Evolutionary conservation across 2,113 vertebrate species (phyloP).

Genomic region (Serinus canaria): DNA sequence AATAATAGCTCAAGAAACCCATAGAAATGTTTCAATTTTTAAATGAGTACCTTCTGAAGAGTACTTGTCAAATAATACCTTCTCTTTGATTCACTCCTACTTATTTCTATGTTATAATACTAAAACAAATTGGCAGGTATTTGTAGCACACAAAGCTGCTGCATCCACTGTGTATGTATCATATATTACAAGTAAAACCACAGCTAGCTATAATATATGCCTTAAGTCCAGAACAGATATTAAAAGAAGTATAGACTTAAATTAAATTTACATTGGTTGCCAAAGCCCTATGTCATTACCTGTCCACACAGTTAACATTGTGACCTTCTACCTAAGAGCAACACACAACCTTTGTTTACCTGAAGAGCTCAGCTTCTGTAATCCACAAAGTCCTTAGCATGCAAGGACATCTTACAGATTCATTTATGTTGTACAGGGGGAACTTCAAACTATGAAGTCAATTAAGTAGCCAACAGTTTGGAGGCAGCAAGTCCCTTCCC

Average conservation of each 20-base stretch:
- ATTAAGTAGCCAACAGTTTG: background rate
- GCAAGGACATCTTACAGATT: background rate
- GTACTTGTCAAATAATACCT: background rate
- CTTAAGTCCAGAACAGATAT: background rate
- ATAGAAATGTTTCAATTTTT: background rate
- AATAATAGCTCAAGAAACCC: background rate
- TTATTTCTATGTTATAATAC: background rate
- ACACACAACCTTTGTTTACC: background rate
- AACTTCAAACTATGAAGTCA: background rate
- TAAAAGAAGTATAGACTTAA: background rate
- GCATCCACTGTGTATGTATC: background rate
- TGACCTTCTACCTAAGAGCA: background rate
- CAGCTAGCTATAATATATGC: background rate
- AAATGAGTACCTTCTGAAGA: background rate
- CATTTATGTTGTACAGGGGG: background rate
- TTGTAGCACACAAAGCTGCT: background rate
- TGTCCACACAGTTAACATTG: background rate
- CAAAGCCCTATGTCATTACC: background rate
- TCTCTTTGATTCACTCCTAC: background rate
- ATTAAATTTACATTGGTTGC: background rate
- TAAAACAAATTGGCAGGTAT: background rate
- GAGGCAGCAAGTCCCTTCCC: background rate
- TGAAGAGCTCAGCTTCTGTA: background rate
- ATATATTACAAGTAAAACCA: background rate
- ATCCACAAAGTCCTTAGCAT: background rate